These are phyloP conservation scores for Rattus rattus DNA, from an alignment of 2,113 vertebrate genomes.

Conservation along the genomic window DNA sequence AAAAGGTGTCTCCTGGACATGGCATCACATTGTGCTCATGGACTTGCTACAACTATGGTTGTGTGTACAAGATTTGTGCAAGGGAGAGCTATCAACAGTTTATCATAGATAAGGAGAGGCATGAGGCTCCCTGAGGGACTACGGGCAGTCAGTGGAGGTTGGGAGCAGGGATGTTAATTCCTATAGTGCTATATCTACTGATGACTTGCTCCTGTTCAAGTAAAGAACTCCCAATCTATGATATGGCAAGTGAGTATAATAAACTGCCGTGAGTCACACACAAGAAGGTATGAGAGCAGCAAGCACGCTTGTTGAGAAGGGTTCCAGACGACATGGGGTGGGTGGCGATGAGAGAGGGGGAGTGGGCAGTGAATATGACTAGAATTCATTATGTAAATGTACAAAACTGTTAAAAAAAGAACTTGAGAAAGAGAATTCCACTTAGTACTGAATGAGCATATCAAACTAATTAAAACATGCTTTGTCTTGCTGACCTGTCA, in stretches of 20 bases:
- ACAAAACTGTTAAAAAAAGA: not conserved
- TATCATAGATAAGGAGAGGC: not conserved
- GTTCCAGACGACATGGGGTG: not conserved
- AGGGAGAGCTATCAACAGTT: not conserved
- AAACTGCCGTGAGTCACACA: not conserved
- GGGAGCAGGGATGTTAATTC: too few relatives aligned
- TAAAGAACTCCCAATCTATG: not conserved
- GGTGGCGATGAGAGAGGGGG: not conserved
- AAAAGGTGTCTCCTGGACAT: not conserved
- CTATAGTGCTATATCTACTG: not conserved
- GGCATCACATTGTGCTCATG: fast-evolving
- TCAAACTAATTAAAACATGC: not conserved
- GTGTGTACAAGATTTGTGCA: not conserved
- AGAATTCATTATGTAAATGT: not conserved
- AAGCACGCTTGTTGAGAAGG: not conserved
- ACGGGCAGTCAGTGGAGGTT: too few relatives aligned
- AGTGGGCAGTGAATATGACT: not conserved
- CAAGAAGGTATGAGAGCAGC: not conserved
- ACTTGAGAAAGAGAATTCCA: not conserved
- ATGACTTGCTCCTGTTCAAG: not conserved
- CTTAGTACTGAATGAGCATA: not conserved
- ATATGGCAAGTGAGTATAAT: not conserved
- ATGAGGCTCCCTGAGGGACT: not conserved
- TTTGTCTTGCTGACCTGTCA: not conserved
- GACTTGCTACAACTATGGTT: not conserved